Evolutionary conservation across 2,888 invertebrate species (phyloP), one percentile per base, ranked within the genome.

Genomic region (Drosophila meridiana): DNA sequence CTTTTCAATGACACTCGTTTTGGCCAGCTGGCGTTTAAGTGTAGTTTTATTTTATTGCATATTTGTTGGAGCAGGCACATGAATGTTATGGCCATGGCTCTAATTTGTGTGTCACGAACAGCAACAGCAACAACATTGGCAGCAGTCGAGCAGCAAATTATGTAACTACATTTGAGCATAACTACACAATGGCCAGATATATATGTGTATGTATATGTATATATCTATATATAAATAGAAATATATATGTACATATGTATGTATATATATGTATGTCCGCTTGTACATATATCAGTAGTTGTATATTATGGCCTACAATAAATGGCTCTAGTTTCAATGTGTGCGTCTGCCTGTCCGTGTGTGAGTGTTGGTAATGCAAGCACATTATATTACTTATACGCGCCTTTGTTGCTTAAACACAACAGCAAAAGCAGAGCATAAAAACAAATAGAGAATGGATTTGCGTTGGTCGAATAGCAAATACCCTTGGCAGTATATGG

Each of bases 91-190:
- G 82, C 76, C 78, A 72, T 80, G 78, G 61, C 76, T 69, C 80
- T 85, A 87, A 85, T 85, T 87, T 85, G 85, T 84, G 71, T 84
- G 84, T 82, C 84, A 81, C 34, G 47, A 71, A 36, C 77, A 82
- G 73, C 73, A 71, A 50, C 70, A 68, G 64, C 55, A 56, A 30
- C 56, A 66, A 38, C 78, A 61, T 42, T 11, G 52, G 26, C 66
- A 56, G 61, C 73, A 82, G 64, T 64, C 59, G 72, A 82, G 84
- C 85, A 78, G 86, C 83, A 87, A 85, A 87, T 85, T 84, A 84
- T 84, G 80, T 84, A 87, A 84, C 87, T 80, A 80, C 73, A 82
- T 82, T 84, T 80, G 69, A 80, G 62, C 80, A 77, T 59, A 71
- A 80, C 80, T 69, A 80, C 83, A 87, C 82, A 85, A 87, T 78